Conservation (phyloP, 2,113 vertebrate species). For the Thymallus thymallus region DNA sequence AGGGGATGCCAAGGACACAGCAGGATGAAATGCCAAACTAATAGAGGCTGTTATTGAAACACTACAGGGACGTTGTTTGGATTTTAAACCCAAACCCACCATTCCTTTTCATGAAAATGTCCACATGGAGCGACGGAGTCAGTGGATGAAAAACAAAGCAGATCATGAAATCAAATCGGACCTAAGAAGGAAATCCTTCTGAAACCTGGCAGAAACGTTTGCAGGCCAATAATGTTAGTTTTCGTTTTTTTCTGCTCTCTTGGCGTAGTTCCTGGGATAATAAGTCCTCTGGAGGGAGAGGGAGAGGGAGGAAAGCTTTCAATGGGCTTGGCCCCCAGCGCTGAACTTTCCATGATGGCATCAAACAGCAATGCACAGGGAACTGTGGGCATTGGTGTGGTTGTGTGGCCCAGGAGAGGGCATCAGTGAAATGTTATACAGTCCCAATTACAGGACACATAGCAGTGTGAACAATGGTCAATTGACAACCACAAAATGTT, state of each 20-base stretch:
- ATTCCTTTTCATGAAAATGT: too few relatives aligned
- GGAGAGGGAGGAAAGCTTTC: slow-evolving; percentile 6
- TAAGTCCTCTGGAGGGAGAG: background rate
- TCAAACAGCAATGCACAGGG: slow-evolving; percentile 25
- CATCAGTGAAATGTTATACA: background rate
- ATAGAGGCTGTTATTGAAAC: too few relatives aligned
- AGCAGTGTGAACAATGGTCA: background rate
- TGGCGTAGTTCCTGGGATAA: slow-evolving; percentile 23
- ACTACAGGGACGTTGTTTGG: too few relatives aligned
- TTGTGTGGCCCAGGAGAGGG: background rate
- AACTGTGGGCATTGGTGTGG: background rate
- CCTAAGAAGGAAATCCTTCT: too few relatives aligned
- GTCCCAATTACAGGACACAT: background rate
- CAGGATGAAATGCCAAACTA: too few relatives aligned
- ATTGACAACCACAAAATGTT: background rate
- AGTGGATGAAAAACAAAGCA: too few relatives aligned
- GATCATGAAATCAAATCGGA: too few relatives aligned
- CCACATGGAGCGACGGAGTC: too few relatives aligned
- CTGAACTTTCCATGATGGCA: slow-evolving; percentile 51
- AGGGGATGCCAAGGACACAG: too few relatives aligned
- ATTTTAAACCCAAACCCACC: too few relatives aligned
- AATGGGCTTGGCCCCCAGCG: background rate
- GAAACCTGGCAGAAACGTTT: too few relatives aligned
- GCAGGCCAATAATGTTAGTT: background rate
- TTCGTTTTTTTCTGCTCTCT: background rate